These are phyloP conservation scores for Conus betulinus DNA, from an alignment of 1,140 invertebrate species.

Conservation along the genomic window DNA sequence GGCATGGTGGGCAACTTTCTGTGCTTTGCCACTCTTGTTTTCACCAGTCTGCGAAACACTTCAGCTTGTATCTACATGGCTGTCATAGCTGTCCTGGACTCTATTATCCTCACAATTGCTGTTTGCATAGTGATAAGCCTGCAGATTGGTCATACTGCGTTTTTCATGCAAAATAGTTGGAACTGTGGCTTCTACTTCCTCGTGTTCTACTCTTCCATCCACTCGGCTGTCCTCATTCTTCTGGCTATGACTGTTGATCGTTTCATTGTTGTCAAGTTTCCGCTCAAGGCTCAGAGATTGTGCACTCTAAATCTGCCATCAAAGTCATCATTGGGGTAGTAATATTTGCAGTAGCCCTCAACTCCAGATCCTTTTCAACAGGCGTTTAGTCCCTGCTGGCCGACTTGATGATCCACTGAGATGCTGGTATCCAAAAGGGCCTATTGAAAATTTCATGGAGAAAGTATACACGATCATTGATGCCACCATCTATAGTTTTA, in stretches of 20 bases:
- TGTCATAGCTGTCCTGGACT: conserved; percentile 60
- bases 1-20: conserved; percentile 34
- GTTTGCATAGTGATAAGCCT: neutral
- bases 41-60: conserved; percentile 52
- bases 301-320: conserved; percentile 37
- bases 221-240: conserved; percentile 59
- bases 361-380: conserved; percentile 28
- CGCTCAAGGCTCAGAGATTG: conserved; percentile 50
- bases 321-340: conserved; percentile 39
- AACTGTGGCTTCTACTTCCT: conserved; percentile 44
- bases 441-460: conserved; percentile 15
- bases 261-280: conserved; percentile 58
- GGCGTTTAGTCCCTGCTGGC: neutral
- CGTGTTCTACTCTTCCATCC: conserved; percentile 51
- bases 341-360: conserved; percentile 30
- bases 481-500: too few relatives aligned
- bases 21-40: conserved; percentile 57
- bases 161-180: neutral
- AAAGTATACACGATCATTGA: conserved; percentile 2
- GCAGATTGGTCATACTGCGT: neutral
- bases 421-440: neutral
- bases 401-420: neutral
- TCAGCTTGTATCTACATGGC: conserved; percentile 68
- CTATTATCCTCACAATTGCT: conserved; percentile 52
- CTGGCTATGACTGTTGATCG: conserved; percentile 67